A percentile compares a stretch with the other conserved stretches of the same genome.
Conservation (phyloP, 2,113 vertebrate species). For the Leptocoma aspasia region DNA sequence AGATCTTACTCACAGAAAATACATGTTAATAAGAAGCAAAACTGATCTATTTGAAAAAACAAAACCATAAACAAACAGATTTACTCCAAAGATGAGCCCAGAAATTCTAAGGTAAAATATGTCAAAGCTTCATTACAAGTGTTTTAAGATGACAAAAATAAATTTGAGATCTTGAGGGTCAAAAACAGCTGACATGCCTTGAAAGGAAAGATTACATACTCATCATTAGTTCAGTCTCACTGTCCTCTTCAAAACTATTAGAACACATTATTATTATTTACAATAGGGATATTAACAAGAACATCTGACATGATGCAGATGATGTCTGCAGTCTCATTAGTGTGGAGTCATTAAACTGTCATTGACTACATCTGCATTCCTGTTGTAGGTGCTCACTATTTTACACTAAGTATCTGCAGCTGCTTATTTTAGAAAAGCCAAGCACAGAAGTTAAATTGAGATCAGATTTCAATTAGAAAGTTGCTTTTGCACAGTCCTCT, state of each 20-base stretch:
- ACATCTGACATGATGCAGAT: neutral
- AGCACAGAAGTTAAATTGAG: neutral
- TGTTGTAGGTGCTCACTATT: accelerated
- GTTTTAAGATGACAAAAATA: neutral
- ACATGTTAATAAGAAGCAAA: neutral
- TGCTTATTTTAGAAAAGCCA: neutral
- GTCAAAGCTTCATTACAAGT: neutral
- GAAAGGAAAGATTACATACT: neutral
- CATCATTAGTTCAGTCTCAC: neutral
- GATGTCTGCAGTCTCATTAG: neutral
- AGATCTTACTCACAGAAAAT: neutral
- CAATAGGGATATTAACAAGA: neutral
- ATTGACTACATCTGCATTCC: neutral
- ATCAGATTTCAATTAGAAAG: neutral
- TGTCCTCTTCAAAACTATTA: neutral
- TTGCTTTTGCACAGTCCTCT: neutral
- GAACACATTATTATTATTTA: neutral
- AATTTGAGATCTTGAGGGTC: neutral
- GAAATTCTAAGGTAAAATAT: neutral
- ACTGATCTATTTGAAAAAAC: neutral
- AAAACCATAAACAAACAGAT: neutral
- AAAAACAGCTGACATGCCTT: neutral
- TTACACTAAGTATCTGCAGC: neutral
- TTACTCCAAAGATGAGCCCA: neutral
- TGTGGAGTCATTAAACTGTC: neutral